A percentile compares a stretch with the other conserved stretches of the same genome.
phyloP scores from a whole-genome alignment of 2,888 invertebrate species.

The Exephanes ischioxanthus region DNA sequence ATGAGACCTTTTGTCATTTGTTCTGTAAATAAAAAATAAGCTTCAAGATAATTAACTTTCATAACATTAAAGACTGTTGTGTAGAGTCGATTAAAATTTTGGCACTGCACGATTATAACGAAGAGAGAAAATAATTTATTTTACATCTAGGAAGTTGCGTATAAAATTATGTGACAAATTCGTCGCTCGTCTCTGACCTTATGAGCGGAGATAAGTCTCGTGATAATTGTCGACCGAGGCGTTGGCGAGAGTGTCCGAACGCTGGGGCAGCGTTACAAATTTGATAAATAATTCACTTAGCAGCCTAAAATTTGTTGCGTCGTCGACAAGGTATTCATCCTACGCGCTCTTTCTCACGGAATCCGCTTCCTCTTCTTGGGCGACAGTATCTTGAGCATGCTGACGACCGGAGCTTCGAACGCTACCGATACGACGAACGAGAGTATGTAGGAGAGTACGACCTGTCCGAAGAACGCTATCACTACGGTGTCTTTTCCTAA shows the following conservation, averaged over 20 bases:
- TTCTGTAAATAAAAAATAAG: conserved; percentile 55
- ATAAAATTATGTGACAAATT: conserved; percentile 64
- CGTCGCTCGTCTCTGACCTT: conserved; percentile 16
- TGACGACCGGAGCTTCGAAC: conserved; percentile 94
- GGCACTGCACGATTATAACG: conserved; percentile 59
- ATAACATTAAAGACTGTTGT: not conserved
- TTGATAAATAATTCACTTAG: conserved; percentile 68
- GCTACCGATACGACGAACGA: conserved; percentile 93
- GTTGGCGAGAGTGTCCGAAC: not conserved
- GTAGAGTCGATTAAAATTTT: not conserved
- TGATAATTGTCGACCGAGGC: not conserved
- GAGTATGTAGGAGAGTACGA: conserved; percentile 91
- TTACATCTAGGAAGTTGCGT: conserved; percentile 74
- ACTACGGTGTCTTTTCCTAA: conserved; percentile 92
- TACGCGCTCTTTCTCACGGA: conserved; percentile 71
- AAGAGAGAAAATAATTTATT: conserved; percentile 81
- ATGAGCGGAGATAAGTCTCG: conserved; percentile 27
- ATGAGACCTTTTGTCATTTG: not conserved
- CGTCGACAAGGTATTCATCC: conserved; percentile 5
- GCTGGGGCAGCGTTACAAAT: conserved; percentile 41
- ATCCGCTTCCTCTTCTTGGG: conserved; percentile 83
- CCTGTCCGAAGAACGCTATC: conserved; percentile 92
- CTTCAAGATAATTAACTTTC: not conserved
- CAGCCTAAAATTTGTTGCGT: conserved; percentile 30
- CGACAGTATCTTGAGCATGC: conserved; percentile 90